Percentiles rank a stretch among this genome's conserved stretches.
These are phyloP conservation scores for Malacoctenus gilli DNA, from an alignment of 2,797 vertebrate genomes.

Conservation along the genomic window DNA sequence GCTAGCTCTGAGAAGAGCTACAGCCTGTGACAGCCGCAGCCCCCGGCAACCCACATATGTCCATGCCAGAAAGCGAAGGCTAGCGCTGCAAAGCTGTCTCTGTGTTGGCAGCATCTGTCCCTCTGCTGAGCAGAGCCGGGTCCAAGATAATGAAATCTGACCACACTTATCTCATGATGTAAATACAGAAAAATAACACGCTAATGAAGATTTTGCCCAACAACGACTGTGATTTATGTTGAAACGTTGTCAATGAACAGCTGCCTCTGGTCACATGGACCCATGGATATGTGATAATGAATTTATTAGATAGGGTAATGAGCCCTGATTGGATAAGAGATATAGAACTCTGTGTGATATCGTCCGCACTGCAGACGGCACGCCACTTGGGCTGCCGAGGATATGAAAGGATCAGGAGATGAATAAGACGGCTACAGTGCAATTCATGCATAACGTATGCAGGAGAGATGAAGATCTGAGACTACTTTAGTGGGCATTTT, in stretches of 20 bases:
- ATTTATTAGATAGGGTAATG: slow-evolving; percentile 62
- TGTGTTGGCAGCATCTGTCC: slow-evolving; percentile 76
- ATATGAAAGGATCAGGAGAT: slow-evolving; percentile 56
- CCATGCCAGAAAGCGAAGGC: slow-evolving; percentile 75
- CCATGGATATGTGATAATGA: slow-evolving; percentile 49
- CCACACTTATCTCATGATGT: slow-evolving; percentile 60
- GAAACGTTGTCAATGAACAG: slow-evolving; percentile 50
- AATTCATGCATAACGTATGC: slow-evolving; percentile 42
- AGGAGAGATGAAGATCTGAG: slow-evolving; percentile 40
- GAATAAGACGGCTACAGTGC: slow-evolving; percentile 37
- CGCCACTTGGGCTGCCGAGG: slow-evolving; percentile 29
- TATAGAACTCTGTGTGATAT: slow-evolving; percentile 33
- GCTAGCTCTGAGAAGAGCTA: slow-evolving; percentile 72
- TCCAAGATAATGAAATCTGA: slow-evolving; percentile 73
- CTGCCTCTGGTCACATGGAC: slow-evolving; percentile 54
- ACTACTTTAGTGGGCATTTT: slow-evolving; percentile 42
- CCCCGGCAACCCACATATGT: slow-evolving; percentile 82
- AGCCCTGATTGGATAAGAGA: slow-evolving; percentile 54
- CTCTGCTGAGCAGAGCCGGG: slow-evolving; percentile 59
- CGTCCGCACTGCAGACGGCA: slow-evolving; percentile 22
- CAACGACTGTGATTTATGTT: slow-evolving; percentile 32
- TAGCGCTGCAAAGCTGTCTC: slow-evolving; percentile 74
- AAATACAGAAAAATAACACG: slow-evolving; percentile 60
- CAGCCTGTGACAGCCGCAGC: slow-evolving; percentile 80
- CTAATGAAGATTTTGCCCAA: slow-evolving; percentile 56